A percentile compares a stretch with the other conserved stretches of the same genome.
Conservation (phyloP, 2,113 vertebrate species). For the Psammodynastes pulverulentus region DNA sequence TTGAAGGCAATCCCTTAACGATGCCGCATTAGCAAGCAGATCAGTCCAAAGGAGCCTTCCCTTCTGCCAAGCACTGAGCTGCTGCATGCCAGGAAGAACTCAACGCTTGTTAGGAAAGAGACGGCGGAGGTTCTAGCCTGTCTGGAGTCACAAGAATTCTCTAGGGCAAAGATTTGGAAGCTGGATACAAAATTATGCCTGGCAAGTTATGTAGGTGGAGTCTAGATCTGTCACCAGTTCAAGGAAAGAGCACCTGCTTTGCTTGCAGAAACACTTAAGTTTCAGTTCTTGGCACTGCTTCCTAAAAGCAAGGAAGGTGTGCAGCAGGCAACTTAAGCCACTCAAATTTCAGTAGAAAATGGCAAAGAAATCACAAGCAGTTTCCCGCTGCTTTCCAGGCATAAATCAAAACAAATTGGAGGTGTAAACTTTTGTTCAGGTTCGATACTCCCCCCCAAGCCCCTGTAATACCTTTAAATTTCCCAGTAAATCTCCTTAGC, state of each 20-base stretch:
- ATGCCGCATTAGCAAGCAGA: conserved; percentile 1
- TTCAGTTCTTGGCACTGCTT: not conserved
- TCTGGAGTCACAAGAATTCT: not conserved
- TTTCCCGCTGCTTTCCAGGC: not conserved
- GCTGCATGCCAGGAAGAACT: not conserved
- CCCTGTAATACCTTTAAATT: not conserved
- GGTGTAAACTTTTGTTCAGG: not conserved
- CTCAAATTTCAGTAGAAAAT: not conserved
- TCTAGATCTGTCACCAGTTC: not conserved
- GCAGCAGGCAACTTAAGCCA: not conserved
- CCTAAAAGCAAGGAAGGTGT: not conserved
- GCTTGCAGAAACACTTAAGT: not conserved
- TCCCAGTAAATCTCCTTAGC: not conserved
- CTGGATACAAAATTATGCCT: not conserved
- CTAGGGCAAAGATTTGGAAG: not conserved
- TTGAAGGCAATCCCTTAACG: conserved; percentile 20
- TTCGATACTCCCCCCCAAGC: not conserved
- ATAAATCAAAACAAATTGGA: not conserved
- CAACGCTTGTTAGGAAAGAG: not conserved
- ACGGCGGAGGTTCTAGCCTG: not conserved
- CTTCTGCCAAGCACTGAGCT: not conserved
- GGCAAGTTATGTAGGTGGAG: not conserved
- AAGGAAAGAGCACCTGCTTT: not conserved
- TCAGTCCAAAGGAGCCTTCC: conserved; percentile 16
- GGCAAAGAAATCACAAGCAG: not conserved